Evolutionary conservation across 92 coral and sea anemone genomes (phyloP), one percentile per base, ranked within the genome.

Genomic region (Nematostella vectensis): DNA sequence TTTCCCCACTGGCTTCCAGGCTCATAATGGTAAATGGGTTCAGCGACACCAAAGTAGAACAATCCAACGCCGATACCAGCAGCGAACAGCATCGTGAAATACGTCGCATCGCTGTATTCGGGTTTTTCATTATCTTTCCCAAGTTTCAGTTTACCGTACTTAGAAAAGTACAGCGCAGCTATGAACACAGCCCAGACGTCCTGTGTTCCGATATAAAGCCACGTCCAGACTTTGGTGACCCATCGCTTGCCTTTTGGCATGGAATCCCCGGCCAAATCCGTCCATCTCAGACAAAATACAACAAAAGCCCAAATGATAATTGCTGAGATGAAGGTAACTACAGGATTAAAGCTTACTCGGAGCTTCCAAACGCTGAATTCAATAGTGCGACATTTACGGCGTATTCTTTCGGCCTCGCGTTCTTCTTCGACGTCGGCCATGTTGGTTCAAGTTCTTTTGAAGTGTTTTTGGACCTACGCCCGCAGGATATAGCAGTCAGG

Each of bases 61-160:
- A 86, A 52, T 1, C 96, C 96, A 28, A 81, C 85, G 13, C 96
- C 96, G 13, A 87, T 79, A 0, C 96, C 96, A 16, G 89, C 95
- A 19, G 95, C 95, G 57, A 86, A 86, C 70, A 87, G 37, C 96
- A 87, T 87, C 9, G 89, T 82, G 65, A 87, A 87, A 74, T 87
- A 87, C 28, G 96, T 70, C 0, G 73, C 86, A 43, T 87, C 96
- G 38, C 74, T 68, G 62, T 67, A 87, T 42, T 87, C 96, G 1
- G 96, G 96, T 61, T 87, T 72, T 21, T 87, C 96, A 40, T 87
- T 86, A 28, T 72, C 81, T 51, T 55, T 57, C 31, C 96, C 96
- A 25, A 87, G 83, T 53, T 87, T 87, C 62, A 77, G 54, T 63
- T 77, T 63, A 52, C 75, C 54, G 55, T 78, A 74, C 80, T 87